Evolutionary conservation across 2,888 invertebrate genomes (phyloP), one percentile per base, ranked within the genome.

Genomic region (Liodrosophila aerea): DNA sequence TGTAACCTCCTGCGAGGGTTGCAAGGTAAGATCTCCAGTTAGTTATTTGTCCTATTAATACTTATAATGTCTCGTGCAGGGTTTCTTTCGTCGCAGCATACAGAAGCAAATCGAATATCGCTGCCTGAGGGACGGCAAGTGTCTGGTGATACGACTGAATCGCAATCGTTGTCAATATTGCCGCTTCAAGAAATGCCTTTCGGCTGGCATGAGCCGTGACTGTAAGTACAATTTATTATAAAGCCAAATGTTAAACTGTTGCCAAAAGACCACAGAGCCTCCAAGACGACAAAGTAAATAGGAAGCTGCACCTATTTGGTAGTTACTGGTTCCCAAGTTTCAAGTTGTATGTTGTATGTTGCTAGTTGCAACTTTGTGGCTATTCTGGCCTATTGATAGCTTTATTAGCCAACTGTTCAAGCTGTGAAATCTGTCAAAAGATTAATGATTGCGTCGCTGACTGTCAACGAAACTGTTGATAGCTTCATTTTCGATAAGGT

Each of bases 31-130:
- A 73, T 67, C 9, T 31, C n/a, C n/a, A 33, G 7, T 29, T 30
- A 12, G 13, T 37, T 9, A 0, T 13, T 12, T 7, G 7, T 1
- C 1, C n/a, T 12, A 1, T 13, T n/a, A 7, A 4, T 0, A 16
- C 4, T 8, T 9, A 9, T n/a, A 9, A 1, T 5, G 12, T 2
- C 11, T 7, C 4, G 4, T 8, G 11, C 92, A 98, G 97, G 98
- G 98, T 65, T 98, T 98, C 92, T 98, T 98, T 92, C 93, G 98
- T 61, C 93, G 98, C 70, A 97, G 97, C 90, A 98, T 98, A 87
- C 98, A 98, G 91, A 97, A 98, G 90, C 97, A 98, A 91, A 98
- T 98, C 87, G 98, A 98, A 89, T 98, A 98, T 91, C 93, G 97
- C 87, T 98, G 98, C 90, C 92, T 98, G 85, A 92, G 97, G 71